Conservation (phyloP, 2,113 vertebrate species). For the Oceanodroma tethys region DNA sequence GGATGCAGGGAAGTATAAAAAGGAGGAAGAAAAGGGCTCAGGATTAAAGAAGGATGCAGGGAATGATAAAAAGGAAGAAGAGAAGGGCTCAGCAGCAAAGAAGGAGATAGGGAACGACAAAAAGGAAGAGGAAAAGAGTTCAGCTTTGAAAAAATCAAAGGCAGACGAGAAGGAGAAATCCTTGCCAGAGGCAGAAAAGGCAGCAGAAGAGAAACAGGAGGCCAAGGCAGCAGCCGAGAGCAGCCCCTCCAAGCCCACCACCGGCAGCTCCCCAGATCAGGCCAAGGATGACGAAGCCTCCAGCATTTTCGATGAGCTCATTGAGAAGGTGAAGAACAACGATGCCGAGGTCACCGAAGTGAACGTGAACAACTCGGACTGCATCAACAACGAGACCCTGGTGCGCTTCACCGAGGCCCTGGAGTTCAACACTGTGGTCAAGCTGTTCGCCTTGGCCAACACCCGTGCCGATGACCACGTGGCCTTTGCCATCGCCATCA, state of each 20-base stretch:
- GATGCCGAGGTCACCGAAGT: slow-evolving; percentile 83
- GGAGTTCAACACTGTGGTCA: slow-evolving; percentile 85
- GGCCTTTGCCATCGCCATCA: slow-evolving; percentile 89
- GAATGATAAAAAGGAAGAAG: slow-evolving; percentile 1
- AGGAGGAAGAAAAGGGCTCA: background rate
- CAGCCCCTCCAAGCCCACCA: slow-evolving; percentile 27
- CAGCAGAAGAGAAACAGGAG: background rate
- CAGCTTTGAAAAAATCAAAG: background rate
- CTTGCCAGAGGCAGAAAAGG: slow-evolving; percentile 4
- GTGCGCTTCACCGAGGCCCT: slow-evolving; percentile 91
- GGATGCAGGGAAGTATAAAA: background rate
- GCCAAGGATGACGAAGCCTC: slow-evolving; percentile 77
- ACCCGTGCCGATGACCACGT: slow-evolving; percentile 93
- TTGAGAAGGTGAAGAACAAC: slow-evolving; percentile 86
- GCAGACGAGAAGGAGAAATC: background rate
- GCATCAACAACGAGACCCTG: slow-evolving; percentile 90
- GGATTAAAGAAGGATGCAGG: background rate
- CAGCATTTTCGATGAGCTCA: slow-evolving; percentile 91
- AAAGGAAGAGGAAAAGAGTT: slow-evolving; percentile 46
- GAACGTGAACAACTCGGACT: slow-evolving; percentile 96
- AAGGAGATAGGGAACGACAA: background rate
- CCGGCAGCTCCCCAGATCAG: background rate
- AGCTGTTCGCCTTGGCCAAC: slow-evolving; percentile 89
- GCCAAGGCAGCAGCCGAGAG: background rate
- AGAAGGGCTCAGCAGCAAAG: background rate